These are phyloP conservation scores for Gracilinanus agilis DNA, from an alignment of 2,113 vertebrate species.

Conservation along the genomic window DNA sequence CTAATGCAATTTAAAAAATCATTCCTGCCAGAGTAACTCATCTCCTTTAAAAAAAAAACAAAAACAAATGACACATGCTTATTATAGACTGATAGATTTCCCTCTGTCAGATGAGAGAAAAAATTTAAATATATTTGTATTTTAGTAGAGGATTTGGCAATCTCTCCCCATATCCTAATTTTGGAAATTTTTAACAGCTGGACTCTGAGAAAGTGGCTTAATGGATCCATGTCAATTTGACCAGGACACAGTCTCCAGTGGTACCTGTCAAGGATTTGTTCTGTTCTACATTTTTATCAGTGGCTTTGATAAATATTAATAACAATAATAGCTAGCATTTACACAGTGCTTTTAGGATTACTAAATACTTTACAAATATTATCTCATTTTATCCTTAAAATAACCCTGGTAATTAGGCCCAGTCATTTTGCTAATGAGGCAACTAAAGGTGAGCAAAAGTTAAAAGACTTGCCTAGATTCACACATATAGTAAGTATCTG, in stretches of 20 bases:
- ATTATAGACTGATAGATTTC: too few species aligned
- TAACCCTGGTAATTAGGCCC: neutral
- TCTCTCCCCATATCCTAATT: neutral
- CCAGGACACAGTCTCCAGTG: neutral
- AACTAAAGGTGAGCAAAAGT: neutral
- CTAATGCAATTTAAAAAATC: too few species aligned
- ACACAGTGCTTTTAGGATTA: too few species aligned
- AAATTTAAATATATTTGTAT: neutral
- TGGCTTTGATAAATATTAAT: neutral
- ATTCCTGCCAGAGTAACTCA: too few species aligned
- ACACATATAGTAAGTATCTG: neutral
- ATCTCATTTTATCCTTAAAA: neutral
- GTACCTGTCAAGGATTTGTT: neutral
- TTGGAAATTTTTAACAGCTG: neutral
- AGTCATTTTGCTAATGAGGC: too few species aligned
- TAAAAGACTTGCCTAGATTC: neutral
- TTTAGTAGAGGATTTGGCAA: neutral
- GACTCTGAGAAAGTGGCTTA: neutral
- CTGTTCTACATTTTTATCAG: neutral
- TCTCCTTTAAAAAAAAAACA: too few species aligned
- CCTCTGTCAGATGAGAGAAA: neutral
- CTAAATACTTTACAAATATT: neutral
- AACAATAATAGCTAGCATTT: too few species aligned
- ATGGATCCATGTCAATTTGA: neutral
- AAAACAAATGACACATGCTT: too few species aligned